Base-by-base conservation (phyloP, 2,888 invertebrate genomes). In the Psylliodes chrysocephalus region DNA sequence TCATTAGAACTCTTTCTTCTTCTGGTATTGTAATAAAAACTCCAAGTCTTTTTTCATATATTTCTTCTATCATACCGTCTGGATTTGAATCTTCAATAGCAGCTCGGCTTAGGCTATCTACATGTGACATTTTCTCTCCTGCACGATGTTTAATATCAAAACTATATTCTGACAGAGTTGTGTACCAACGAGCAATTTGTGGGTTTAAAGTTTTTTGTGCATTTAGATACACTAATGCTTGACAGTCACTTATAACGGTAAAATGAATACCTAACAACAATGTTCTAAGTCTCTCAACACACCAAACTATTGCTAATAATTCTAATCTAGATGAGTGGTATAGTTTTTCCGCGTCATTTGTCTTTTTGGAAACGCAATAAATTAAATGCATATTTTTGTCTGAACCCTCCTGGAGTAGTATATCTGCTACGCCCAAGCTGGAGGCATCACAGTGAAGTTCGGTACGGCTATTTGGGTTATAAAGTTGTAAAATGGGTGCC, bases 191-290 rank as follows among this genome's bases (percentile, higher is more conserved):
- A 7, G 70, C 70, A 14, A 74, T 66, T 49, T 74, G 70, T 5
- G 73, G 70, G 51, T 73, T 68, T 4, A 71, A 6, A n/a, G 52
- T 74, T 63, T 71, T 74, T 19, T 70, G 63, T 0, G 57, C 55
- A 28, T 75, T 73, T 6, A 74, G 51, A 59, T 70, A 71, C 0
- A 71, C 54, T 2, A 76, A 40, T 1, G 74, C 72, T 60, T 74
- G 73, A 54, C 75, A 75, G 64, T 78, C 77, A 0, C 72, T 76
- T 0, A 74, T 55, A 5, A 78, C 62, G 18, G 63, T 74, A 51
- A 77, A 73, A 28, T 56, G 44, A 3, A 76, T 70, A 3, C 71
- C 71, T 14, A 75, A 55, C 5, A 75, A 44, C 42, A 74, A 68
- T n/a, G 67, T 42, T 10, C 73, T 40, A 30, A 75, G 68, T 28